Evolutionary conservation across 2,113 vertebrate genomes (phyloP).

Genomic region (Seriola rivoliana): DNA sequence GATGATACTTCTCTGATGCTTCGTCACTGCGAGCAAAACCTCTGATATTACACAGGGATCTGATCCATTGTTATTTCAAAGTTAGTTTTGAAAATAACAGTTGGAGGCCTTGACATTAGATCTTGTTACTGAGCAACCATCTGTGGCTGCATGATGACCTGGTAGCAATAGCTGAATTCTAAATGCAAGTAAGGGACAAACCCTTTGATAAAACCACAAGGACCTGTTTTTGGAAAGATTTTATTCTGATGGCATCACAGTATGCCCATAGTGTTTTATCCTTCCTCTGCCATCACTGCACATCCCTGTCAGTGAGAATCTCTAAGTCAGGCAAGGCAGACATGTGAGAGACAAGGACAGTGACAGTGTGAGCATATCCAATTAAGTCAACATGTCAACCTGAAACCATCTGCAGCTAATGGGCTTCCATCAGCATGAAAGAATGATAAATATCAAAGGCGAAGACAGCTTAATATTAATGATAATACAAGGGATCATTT

Average conservation of each 20-base stretch:
- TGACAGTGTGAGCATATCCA: constrained; percentile 48
- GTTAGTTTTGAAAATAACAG: not conserved
- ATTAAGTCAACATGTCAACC: constrained; percentile 61
- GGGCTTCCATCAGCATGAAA: constrained; percentile 53
- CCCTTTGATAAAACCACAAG: not conserved
- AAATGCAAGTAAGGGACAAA: not conserved
- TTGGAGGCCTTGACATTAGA: not conserved
- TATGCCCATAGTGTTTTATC: not conserved
- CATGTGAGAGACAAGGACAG: constrained; percentile 8
- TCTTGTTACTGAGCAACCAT: not conserved
- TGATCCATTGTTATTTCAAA: no score
- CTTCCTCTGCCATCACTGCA: constrained; percentile 6
- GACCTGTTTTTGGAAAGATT: not conserved
- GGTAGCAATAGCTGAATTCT: no score
- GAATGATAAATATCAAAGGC: constrained; percentile 62
- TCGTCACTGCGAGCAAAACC: no score
- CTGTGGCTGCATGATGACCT: not conserved
- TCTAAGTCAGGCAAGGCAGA: constrained; percentile 7
- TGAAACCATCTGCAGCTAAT: constrained; percentile 59
- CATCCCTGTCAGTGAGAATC: constrained; percentile 14
- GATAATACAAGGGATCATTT: constrained; percentile 47
- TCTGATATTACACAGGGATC: no score
- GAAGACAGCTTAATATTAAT: constrained; percentile 42
- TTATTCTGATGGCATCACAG: constrained; percentile 3
- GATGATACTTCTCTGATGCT: no score